These are phyloP conservation scores for Toxonevra muliebris DNA, from an alignment of 2,888 invertebrate species.

Conservation along the genomic window DNA sequence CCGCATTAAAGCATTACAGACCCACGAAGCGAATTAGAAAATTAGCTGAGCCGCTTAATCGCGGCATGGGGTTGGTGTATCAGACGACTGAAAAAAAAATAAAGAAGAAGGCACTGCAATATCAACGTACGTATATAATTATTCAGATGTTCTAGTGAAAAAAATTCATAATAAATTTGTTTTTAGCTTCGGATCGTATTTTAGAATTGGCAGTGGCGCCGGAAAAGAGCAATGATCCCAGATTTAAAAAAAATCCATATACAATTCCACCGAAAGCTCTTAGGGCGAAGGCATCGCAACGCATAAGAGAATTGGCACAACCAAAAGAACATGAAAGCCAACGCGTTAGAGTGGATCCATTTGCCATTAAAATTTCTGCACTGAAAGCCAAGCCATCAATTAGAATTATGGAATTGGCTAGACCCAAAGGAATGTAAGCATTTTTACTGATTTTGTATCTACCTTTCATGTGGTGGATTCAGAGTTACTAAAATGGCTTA, in stretches of 20 bases:
- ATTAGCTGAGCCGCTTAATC: constrained; percentile 12
- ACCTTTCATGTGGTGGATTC: too few species aligned
- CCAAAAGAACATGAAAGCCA: constrained; percentile 11
- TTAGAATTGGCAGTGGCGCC: constrained; percentile 16
- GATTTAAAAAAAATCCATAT: constrained; percentile 15
- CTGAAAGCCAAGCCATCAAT: constrained; percentile 20
- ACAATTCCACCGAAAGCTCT: constrained; percentile 11
- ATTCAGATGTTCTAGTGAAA: neutral
- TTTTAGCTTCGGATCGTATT: constrained; percentile 18
- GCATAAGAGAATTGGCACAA: constrained; percentile 16
- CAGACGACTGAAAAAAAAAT: constrained; percentile 6
- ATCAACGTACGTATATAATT: constrained; percentile 9
- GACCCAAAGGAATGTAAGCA: constrained; percentile 6
- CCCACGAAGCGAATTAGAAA: constrained; percentile 14
- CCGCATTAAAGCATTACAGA: constrained; percentile 17
- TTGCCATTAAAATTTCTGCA: constrained; percentile 16
- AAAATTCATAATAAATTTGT: neutral
- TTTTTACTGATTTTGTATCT: too few species aligned
- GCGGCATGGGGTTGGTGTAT: constrained; percentile 17
- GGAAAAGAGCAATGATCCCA: neutral
- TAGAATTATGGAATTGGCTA: constrained; percentile 16
- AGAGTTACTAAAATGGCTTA: too few species aligned
- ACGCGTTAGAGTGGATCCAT: constrained; percentile 7
- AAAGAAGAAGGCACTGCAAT: neutral
- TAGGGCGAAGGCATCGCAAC: constrained; percentile 10